These are phyloP conservation scores for Dicyrtomina minuta DNA, from an alignment of 2,888 invertebrate genomes.

Conservation along the genomic window DNA sequence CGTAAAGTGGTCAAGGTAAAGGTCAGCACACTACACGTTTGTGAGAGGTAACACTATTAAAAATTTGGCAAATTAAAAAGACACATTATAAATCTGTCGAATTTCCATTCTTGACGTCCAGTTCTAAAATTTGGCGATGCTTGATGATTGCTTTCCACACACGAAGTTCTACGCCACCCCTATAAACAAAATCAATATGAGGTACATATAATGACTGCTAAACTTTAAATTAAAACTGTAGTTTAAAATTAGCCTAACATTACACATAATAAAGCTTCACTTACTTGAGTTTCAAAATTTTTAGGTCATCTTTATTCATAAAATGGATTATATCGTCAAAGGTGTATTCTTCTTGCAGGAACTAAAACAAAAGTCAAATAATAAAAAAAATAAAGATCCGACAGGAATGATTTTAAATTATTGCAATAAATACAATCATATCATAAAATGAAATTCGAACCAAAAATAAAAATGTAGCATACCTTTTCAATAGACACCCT, in stretches of 20 bases:
- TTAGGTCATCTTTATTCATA: slow-evolving; percentile 78
- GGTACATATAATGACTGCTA: not conserved
- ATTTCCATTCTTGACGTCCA: not conserved
- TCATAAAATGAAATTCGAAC: too few relatives aligned
- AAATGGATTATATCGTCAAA: slow-evolving; percentile 76
- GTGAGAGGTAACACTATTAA: too few relatives aligned
- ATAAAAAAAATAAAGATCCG: too few relatives aligned
- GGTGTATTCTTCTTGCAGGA: slow-evolving; percentile 74
- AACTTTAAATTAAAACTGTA: slow-evolving; percentile 11
- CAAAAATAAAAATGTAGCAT: too few relatives aligned
- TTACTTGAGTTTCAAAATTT: slow-evolving; percentile 75
- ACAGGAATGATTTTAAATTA: not conserved
- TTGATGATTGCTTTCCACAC: slow-evolving; percentile 80
- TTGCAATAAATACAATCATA: too few relatives aligned
- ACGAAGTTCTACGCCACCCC: slow-evolving; percentile 78
- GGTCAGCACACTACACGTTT: too few relatives aligned
- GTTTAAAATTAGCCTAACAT: too few relatives aligned
- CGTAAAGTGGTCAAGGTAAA: too few relatives aligned
- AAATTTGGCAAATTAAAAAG: too few relatives aligned
- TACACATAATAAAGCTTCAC: too few relatives aligned
- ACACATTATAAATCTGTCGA: not conserved
- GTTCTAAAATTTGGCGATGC: slow-evolving; percentile 53
- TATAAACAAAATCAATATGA: slow-evolving; percentile 58
- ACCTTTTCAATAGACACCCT: slow-evolving; percentile 67
- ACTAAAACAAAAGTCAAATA: slow-evolving; percentile 57